These are phyloP conservation scores for Pomatostomus ruficeps DNA, from an alignment of 2,113 vertebrate genomes.

Conservation along the genomic window DNA sequence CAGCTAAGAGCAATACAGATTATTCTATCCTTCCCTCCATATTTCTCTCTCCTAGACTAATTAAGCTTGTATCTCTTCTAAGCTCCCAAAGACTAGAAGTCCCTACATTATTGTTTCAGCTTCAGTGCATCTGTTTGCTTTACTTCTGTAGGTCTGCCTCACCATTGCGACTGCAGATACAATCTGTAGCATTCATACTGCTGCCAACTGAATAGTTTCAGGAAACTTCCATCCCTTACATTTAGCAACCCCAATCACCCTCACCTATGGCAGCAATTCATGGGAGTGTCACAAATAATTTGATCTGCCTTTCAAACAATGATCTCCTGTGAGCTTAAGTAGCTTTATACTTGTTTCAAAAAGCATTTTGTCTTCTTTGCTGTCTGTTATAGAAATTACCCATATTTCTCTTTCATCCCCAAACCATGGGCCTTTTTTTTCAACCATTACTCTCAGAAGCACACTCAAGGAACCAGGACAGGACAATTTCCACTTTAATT, in stretches of 20 bases:
- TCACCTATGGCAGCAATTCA: not conserved
- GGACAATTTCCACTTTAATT: not conserved
- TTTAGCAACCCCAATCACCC: not conserved
- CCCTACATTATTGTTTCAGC: not conserved
- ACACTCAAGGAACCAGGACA: not conserved
- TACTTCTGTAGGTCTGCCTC: not conserved
- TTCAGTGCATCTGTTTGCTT: not conserved
- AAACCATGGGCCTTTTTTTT: not conserved
- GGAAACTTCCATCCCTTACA: not conserved
- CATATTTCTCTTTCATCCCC: not conserved
- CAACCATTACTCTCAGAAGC: not conserved
- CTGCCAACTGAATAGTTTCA: not conserved
- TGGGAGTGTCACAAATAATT: not conserved
- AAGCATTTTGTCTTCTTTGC: not conserved
- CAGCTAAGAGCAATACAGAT: not conserved
- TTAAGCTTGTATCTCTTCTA: not conserved
- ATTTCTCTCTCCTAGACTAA: not conserved
- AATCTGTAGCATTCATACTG: rapidly evolving
- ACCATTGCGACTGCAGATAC: not conserved
- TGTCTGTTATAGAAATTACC: not conserved
- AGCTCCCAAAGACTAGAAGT: not conserved
- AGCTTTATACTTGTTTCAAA: not conserved
- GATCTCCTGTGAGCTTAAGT: not conserved
- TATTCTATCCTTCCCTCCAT: not conserved
- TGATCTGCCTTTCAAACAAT: not conserved